Percentiles rank a stretch among this genome's conserved stretches.
Conservation (phyloP, 2,888 invertebrate species). For the Odontothrips loti region DNA sequence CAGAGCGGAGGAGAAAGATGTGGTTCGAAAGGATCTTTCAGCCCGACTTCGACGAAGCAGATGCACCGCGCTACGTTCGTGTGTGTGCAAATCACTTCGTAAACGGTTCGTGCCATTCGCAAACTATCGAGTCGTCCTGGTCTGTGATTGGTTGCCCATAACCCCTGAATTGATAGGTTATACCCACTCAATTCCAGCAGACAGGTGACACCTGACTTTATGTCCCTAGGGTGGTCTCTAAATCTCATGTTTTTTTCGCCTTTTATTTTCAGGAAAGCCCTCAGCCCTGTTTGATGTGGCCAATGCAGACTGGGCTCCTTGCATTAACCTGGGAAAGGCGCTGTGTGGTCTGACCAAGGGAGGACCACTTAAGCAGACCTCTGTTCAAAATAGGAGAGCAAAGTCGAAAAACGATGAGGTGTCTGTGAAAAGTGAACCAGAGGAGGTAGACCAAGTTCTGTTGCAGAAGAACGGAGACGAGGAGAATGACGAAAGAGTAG, state of each 20-base stretch:
- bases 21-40: neutral
- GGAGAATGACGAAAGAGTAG: neutral
- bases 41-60: neutral
- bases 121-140: no score
- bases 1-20: neutral
- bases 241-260: neutral
- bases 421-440: no score
- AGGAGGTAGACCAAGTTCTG: no score
- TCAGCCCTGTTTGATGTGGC: neutral
- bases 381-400: neutral
- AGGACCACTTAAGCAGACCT: neutral
- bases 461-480: neutral
- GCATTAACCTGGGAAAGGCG: neutral
- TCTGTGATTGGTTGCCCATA: no score
- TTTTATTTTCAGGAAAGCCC: neutral
- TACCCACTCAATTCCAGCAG: neutral
- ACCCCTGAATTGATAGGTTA: no score
- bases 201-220: no score
- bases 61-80: neutral
- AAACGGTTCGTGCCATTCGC: neutral
- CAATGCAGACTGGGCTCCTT: conserved; percentile 4
- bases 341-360: neutral
- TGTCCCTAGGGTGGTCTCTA: neutral
- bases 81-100: neutral
- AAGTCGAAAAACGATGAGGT: no score